Evolutionary conservation across 2,888 invertebrate genomes (phyloP).

Genomic region (Latrodectus hesperus): DNA sequence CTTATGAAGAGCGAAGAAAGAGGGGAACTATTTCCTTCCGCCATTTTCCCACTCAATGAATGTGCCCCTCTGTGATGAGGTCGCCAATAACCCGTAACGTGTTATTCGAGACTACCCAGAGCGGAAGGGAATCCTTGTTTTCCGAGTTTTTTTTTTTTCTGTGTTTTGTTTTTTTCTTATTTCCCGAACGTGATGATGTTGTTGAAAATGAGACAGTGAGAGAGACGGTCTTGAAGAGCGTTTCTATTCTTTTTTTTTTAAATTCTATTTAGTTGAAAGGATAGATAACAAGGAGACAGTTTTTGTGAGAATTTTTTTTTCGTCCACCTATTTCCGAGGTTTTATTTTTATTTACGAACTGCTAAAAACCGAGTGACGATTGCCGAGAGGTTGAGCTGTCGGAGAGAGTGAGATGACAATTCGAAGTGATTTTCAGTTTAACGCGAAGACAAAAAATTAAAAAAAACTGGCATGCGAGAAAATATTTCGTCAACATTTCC

Average conservation of each 20-base stretch:
- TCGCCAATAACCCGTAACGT: conserved; percentile 64
- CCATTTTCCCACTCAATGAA: conserved; percentile 45
- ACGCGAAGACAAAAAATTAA: neutral
- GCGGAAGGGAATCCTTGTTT: conserved; percentile 4
- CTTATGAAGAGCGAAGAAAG: conserved; percentile 34
- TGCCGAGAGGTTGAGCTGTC: neutral
- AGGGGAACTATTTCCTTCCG: conserved; percentile 44
- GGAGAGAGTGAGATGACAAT: neutral
- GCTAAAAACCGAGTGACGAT: conserved; percentile 33
- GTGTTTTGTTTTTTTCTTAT: neutral
- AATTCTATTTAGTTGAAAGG: neutral
- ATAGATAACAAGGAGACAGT: conserved; percentile 5
- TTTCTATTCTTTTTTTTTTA: neutral
- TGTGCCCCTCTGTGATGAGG: conserved; percentile 40
- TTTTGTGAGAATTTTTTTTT: too few relatives aligned
- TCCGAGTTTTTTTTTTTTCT: neutral
- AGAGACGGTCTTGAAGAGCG: neutral
- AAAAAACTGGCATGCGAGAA: neutral
- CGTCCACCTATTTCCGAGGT: neutral
- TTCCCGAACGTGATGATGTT: conserved; percentile 46
- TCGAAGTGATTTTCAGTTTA: neutral
- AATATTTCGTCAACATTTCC: neutral
- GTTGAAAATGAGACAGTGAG: neutral
- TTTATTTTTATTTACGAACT: conserved; percentile 24
- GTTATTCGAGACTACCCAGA: conserved; percentile 45